phyloP scores from a whole-genome alignment of 2,888 invertebrate species.

The Philhelius pedissequus region DNA sequence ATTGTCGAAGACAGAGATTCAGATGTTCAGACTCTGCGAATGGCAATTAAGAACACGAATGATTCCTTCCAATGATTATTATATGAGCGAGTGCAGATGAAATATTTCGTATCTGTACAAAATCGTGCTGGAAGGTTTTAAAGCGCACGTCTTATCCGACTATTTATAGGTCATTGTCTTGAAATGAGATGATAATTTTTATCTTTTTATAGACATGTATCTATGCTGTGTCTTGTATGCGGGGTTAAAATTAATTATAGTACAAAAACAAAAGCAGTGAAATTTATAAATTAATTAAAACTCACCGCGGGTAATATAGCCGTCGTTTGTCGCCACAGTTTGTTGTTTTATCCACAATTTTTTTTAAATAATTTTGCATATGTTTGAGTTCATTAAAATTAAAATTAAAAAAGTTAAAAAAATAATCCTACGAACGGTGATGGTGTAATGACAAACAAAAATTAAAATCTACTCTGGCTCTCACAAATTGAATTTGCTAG shows the following conservation, averaged over 20 bases:
- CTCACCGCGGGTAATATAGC: not conserved
- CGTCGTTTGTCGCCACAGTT: not conserved
- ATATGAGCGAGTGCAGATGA: conserved; percentile 1
- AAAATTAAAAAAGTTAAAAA: not conserved
- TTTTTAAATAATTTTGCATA: conserved; percentile 4
- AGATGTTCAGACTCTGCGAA: not conserved
- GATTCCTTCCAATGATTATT: not conserved
- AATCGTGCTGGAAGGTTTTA: not conserved
- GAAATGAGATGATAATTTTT: not conserved
- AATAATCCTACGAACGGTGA: not conserved
- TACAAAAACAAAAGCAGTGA: not conserved
- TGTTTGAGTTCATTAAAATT: conserved; percentile 3
- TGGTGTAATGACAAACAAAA: not conserved
- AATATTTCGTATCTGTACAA: not conserved
- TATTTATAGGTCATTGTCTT: conserved; percentile 20
- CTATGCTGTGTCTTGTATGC: not conserved
- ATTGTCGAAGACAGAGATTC: conserved; percentile 25
- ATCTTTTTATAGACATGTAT: not conserved
- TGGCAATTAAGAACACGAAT: conserved; percentile 58
- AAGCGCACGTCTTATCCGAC: not conserved
- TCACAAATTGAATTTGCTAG: conserved; percentile 53
- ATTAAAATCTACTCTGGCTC: not conserved
- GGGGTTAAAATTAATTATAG: conserved; percentile 17
- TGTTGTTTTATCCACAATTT: not conserved
- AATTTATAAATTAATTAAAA: conserved; percentile 28